Conservation (phyloP, 2,888 invertebrate genomes). For the Drosophila paramelanica region DNA sequence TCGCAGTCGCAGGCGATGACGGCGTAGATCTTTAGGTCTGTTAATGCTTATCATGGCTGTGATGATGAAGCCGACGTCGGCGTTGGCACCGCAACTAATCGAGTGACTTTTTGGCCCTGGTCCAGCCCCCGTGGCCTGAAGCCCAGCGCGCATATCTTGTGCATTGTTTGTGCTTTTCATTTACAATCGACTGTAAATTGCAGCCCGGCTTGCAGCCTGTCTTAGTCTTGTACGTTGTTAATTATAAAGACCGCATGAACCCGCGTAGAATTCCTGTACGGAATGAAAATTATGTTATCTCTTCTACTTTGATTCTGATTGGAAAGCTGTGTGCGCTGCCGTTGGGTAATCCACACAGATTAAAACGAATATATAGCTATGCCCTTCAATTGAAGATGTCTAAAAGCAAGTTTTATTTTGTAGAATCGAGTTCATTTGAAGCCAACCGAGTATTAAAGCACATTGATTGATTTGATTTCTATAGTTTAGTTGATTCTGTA, state of each 20-base stretch:
- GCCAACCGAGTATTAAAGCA: too few species aligned
- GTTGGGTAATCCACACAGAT: slow-evolving; percentile 1
- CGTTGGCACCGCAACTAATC: slow-evolving; percentile 77
- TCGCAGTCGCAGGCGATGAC: slow-evolving; percentile 65
- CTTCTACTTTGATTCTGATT: slow-evolving; percentile 48
- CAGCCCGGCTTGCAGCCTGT: slow-evolving; percentile 51
- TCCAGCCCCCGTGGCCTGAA: slow-evolving; percentile 59
- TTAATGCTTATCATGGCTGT: slow-evolving; percentile 73
- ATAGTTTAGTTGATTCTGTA: too few species aligned
- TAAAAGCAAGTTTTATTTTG: neutral
- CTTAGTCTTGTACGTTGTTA: slow-evolving; percentile 58
- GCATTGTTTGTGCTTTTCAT: slow-evolving; percentile 71
- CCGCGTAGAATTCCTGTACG: slow-evolving; percentile 46
- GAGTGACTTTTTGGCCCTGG: slow-evolving; percentile 68
- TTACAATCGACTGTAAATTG: slow-evolving; percentile 67
- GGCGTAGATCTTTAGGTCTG: slow-evolving; percentile 71
- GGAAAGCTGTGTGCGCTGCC: slow-evolving; percentile 35
- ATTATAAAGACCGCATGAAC: slow-evolving; percentile 61
- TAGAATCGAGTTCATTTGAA: slow-evolving; percentile 15
- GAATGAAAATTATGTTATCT: slow-evolving; percentile 55
- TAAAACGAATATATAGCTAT: neutral
- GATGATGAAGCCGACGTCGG: slow-evolving; percentile 66
- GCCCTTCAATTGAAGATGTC: neutral
- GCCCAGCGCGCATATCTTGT: slow-evolving; percentile 32
- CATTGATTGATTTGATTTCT: too few species aligned